Percentiles rank a stretch among this genome's conserved stretches.
These are phyloP conservation scores for Echinarachnius parma DNA, from an alignment of 53 echinoderm and acorn worm genomes.

Conservation along the genomic window DNA sequence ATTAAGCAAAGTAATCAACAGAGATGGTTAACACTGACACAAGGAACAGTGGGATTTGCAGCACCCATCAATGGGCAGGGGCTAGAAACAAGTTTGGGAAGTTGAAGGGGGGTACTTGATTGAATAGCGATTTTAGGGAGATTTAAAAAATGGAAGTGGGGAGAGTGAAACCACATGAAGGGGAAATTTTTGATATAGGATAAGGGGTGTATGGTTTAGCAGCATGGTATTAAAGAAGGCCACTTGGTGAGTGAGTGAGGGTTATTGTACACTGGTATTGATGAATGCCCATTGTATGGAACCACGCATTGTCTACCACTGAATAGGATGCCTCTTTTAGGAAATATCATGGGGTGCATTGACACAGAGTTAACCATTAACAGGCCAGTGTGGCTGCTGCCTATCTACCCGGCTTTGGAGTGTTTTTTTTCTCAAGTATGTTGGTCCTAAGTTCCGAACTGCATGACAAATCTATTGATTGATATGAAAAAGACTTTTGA, in stretches of 20 bases:
- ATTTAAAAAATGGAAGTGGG: no score
- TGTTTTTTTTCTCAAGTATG: slow-evolving; percentile 31
- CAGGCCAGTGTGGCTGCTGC: not conserved
- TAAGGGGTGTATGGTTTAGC: no score
- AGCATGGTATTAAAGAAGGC: no score
- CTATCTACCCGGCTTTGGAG: slow-evolving; percentile 12
- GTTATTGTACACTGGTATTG: not conserved
- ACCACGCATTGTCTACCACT: slow-evolving; percentile 13
- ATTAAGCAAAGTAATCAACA: slow-evolving; percentile 21
- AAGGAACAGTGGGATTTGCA: slow-evolving; percentile 16
- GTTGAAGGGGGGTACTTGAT: no score
- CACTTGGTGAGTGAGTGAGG: no score
- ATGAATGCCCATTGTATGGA: not conserved
- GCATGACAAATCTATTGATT: slow-evolving; percentile 4
- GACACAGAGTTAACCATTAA: slow-evolving; percentile 29
- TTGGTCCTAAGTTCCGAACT: slow-evolving; percentile 18
- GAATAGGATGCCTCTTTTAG: slow-evolving; percentile 2
- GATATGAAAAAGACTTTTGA: slow-evolving; percentile 7
- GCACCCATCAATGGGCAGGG: not conserved
- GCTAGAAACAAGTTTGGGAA: no score
- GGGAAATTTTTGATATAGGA: no score
- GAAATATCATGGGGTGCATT: not conserved
- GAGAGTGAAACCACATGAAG: no score
- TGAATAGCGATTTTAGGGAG: no score
- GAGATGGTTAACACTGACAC: slow-evolving; percentile 2